These are phyloP conservation scores for Ianthella basta DNA, from an alignment of 37 sponge, comb jelly and placozoan species.

Conservation along the genomic window DNA sequence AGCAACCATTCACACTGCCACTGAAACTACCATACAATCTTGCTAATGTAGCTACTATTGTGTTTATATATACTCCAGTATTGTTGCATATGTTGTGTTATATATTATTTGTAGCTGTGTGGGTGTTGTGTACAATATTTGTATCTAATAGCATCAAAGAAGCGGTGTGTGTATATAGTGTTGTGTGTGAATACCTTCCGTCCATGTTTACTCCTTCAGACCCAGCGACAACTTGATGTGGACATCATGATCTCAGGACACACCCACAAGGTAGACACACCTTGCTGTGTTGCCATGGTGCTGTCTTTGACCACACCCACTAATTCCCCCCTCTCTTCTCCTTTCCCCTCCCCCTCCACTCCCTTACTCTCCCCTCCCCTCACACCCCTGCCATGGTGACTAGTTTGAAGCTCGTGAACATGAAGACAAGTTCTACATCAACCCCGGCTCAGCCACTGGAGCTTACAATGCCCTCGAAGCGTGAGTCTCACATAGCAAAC, in stretches of 20 bases:
- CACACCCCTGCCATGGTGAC: neutral
- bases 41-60: no score
- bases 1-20: no score
- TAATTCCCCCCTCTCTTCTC: no score
- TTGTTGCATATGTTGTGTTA: no score
- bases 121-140: no score
- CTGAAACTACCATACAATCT: no score
- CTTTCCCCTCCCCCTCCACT: no score
- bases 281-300: neutral
- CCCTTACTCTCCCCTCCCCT: no score
- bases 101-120: neutral
- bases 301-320: neutral
- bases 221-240: slow-evolving; percentile 95
- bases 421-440: slow-evolving; percentile 96
- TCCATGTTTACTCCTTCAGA: slow-evolving; percentile 43
- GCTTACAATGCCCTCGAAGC: slow-evolving; percentile 92
- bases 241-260: slow-evolving; percentile 96
- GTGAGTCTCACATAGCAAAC: slow-evolving; percentile 34
- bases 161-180: neutral
- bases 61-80: no score
- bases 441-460: slow-evolving; percentile 99
- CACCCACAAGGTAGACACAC: slow-evolving; percentile 90
- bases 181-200: neutral
- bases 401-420: slow-evolving; percentile 91
- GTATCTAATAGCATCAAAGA: neutral